Percentiles rank a stretch among this genome's conserved stretches.
Conservation (phyloP, 2,113 vertebrate genomes). For the Odocoileus virginianus region DNA sequence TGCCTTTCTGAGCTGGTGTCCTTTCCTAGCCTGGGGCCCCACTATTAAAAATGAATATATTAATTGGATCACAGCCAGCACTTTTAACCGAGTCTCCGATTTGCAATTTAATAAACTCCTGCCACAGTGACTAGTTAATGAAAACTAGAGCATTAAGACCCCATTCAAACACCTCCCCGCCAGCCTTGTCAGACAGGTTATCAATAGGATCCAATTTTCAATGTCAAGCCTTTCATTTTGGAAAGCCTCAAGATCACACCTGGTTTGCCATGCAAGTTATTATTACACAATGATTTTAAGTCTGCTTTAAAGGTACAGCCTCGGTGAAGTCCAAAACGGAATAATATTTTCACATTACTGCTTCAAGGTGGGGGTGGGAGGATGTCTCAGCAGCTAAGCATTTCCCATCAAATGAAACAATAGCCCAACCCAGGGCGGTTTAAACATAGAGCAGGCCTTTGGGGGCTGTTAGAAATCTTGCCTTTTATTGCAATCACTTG, state of each 20-base stretch:
- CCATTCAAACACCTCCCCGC: neutral
- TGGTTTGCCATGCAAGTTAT: neutral
- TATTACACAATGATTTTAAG: neutral
- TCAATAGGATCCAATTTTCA: neutral
- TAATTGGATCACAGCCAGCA: slow-evolving; percentile 39
- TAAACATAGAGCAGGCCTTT: neutral
- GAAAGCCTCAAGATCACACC: neutral
- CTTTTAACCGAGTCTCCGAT: slow-evolving; percentile 11
- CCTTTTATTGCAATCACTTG: neutral
- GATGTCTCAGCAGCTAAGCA: neutral
- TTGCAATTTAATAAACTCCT: slow-evolving; percentile 46
- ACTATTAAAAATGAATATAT: slow-evolving; percentile 24
- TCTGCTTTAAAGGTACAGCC: neutral
- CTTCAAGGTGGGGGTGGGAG: neutral
- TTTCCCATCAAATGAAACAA: neutral
- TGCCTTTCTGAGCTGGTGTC: neutral
- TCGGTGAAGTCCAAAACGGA: neutral
- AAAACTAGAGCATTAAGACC: neutral
- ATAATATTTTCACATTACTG: neutral
- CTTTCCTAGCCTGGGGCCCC: neutral
- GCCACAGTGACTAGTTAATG: slow-evolving; percentile 13
- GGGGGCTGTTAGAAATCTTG: neutral
- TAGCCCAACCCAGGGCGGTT: neutral
- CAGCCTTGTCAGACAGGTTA: neutral
- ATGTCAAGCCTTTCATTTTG: neutral